Base-by-base conservation (phyloP, 2,888 invertebrate species). In the Oligia fasciuncula region DNA sequence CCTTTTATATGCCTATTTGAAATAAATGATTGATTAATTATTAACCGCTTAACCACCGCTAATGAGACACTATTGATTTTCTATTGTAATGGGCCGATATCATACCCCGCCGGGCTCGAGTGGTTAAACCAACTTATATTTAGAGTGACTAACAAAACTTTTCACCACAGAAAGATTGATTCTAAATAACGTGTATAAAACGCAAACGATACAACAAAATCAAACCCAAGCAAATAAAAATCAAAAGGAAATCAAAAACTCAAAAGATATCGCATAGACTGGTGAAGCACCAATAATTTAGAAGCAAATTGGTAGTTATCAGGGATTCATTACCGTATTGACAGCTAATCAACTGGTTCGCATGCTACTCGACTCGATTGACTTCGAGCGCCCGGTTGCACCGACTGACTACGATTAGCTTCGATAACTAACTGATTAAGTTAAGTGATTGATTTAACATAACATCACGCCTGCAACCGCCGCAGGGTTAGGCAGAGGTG, bases 321-420 rank as follows among this genome's bases (percentile, higher is more conserved):
- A 74, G 23, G 49, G 71, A 23, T 57, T 85, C 76, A 80, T 85
- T 87, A 87, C 72, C 63, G 71, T 84, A 85, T 69, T 80, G 87
- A 85, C 85, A 85, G 80, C 68, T 68, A 74, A 79, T 88, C 76
- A 87, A 79, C 72, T 60, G 40, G 87, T 66, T 76, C 9, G 78
- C 79, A 73, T 77, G 76, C 80, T 79, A 80, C 81, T 89, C 78
- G 65, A 79, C 14, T 60, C 43, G 73, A 84, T 72, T 79, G 73
- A 84, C 79, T 78, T 46, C 17, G 51, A n/a, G 65, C 67, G 80
- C 57, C 60, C 6, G 76, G 57, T 43, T 76, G 82, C 68, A 83
- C 87, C 29, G 51, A 49, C 14, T 68, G 2, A 67, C 29, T 85
- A 11, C 46, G 46, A 46, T 46, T 46, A 46, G 46, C 46, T 46